A percentile compares a stretch with the other conserved stretches of the same genome.
Evolutionary conservation across 2,888 invertebrate genomes (phyloP).

Genomic region (Willowsia nigromaculata): DNA sequence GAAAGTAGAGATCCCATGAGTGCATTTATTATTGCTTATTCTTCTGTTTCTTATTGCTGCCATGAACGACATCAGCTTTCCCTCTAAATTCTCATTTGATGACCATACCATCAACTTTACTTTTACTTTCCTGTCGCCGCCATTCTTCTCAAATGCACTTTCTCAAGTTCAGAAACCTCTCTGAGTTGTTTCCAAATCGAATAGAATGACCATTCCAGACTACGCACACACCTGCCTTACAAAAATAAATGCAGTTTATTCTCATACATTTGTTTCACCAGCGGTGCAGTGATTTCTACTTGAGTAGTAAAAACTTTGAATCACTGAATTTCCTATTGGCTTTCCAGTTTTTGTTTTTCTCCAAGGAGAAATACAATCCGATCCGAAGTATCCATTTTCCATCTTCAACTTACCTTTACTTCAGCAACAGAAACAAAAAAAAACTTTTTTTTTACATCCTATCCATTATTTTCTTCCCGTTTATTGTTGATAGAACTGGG

Average conservation of each 20-base stretch:
- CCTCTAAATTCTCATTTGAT: neutral
- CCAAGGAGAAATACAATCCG: neutral
- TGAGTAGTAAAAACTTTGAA: neutral
- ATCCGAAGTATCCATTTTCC: neutral
- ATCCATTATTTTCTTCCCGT: neutral
- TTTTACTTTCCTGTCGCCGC: neutral
- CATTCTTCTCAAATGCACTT: neutral
- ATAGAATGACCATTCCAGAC: neutral
- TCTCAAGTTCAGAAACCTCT: neutral
- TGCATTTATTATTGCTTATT: neutral
- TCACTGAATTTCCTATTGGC: neutral
- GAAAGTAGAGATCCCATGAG: neutral
- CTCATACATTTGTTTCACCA: neutral
- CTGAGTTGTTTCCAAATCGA: neutral
- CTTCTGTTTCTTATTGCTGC: neutral
- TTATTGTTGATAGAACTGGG: neutral
- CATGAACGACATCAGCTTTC: neutral
- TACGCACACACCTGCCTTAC: neutral
- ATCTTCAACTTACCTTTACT: neutral
- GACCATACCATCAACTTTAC: conserved; percentile 6
- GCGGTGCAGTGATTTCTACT: conserved; percentile 1
- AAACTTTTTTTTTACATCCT: neutral
- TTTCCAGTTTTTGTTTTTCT: neutral
- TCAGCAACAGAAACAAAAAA: neutral
- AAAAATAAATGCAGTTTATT: neutral